These are phyloP conservation scores for Herpetotheres cachinnans DNA, from an alignment of 2,113 vertebrate genomes.

Conservation along the genomic window DNA sequence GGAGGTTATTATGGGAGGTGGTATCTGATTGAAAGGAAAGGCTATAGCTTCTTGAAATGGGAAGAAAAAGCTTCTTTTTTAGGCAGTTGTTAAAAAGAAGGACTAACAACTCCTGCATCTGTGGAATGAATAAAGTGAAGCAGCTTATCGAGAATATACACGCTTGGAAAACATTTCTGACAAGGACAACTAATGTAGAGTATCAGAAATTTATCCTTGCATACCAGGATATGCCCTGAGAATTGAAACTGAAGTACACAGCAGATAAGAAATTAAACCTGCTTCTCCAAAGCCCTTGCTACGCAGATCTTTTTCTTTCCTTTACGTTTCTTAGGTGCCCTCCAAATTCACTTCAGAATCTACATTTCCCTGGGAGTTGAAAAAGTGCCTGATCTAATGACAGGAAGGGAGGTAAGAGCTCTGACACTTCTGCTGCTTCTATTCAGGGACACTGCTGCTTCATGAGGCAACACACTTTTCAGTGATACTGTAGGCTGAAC, in stretches of 20 bases:
- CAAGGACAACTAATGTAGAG: neutral
- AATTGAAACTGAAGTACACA: neutral
- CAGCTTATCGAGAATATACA: neutral
- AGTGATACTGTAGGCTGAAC: neutral
- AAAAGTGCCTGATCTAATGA: neutral
- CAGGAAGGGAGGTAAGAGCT: neutral
- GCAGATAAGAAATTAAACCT: neutral
- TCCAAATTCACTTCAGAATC: neutral
- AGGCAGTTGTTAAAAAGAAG: neutral
- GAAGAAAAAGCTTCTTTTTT: neutral
- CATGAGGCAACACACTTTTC: neutral
- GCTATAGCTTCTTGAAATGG: neutral
- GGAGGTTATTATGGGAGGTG: neutral
- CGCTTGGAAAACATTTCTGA: rapidly evolving
- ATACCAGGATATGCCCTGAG: neutral
- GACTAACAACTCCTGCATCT: neutral
- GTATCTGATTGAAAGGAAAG: neutral
- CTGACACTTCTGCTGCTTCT: neutral
- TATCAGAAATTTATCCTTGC: neutral
- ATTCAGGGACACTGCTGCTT: neutral
- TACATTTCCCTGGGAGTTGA: neutral
- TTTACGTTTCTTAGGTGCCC: neutral
- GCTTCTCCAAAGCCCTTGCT: neutral
- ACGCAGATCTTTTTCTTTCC: neutral
- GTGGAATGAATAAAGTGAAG: neutral